Conservation (phyloP, 2,113 vertebrate species). For the Hystrix brachyura region DNA sequence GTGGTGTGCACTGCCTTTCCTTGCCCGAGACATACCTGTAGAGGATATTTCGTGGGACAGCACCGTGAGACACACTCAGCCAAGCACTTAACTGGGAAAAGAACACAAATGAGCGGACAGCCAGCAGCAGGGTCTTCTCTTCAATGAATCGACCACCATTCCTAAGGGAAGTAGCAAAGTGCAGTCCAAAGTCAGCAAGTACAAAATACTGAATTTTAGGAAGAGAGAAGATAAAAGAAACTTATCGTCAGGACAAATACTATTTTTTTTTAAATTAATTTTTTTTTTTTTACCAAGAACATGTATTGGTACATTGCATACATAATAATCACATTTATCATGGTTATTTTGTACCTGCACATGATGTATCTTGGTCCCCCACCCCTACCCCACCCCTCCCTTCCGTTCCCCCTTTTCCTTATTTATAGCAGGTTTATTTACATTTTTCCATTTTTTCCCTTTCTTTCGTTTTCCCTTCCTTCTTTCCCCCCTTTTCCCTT, state of each 20-base stretch:
- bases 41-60: conserved; percentile 98
- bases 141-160: conserved; percentile 97
- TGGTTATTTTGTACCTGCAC: too few relatives aligned
- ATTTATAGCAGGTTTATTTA: too few relatives aligned
- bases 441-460: too few relatives aligned
- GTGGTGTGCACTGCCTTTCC: not conserved
- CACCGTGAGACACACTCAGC: conserved; percentile 99
- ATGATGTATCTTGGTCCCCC: too few relatives aligned
- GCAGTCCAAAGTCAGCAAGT: conserved; percentile 11
- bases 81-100: conserved; percentile 99
- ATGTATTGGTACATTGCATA: too few relatives aligned
- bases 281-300: too few relatives aligned
- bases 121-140: conserved; percentile 97
- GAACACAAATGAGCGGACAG: conserved; percentile 98
- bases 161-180: conserved; percentile 86
- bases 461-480: too few relatives aligned
- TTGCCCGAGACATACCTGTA: conserved; percentile 92
- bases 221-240: not conserved
- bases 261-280: too few relatives aligned
- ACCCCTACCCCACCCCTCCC: too few relatives aligned
- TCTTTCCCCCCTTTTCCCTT: too few relatives aligned
- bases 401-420: too few relatives aligned
- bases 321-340: too few relatives aligned
- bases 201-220: conserved; percentile 42
- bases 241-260: not conserved